Evolutionary conservation across 2,797 vertebrate genomes (phyloP), one percentile per base, ranked within the genome.

Genomic region (Eulemur albifrons): DNA sequence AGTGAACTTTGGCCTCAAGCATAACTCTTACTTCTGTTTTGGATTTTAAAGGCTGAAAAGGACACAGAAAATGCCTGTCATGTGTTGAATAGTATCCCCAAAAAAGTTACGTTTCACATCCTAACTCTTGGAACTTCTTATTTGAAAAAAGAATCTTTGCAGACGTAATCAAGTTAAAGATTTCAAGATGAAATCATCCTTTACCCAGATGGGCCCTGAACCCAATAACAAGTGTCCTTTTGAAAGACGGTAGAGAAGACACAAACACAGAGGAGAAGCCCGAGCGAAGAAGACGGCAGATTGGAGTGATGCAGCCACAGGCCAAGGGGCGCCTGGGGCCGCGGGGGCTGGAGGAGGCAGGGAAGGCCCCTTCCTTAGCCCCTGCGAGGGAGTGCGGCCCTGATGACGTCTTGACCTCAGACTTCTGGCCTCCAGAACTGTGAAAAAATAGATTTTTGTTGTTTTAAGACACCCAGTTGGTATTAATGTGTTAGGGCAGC

Each of bases 331-430:
- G 4, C 43, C 20, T 4, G 70, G 13, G 13, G 30, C 38, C 48
- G 1, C n/a, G 0, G 5, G 20, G 6, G 30, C 13, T 17, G 32
- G 13, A n/a, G 12, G 89, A 67, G 11, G 23, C n/a, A 25, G 23
- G 4, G 38, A 23, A n/a, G 4, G 12, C 11, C 5, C 12, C 50
- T 38, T 5, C 30, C 35, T 38, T 4, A 4, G 23, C 14, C 48
- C 1, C 82, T 23, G 14, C 4, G 2, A 48, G 75, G 32, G 30
- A 73, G 40, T 32, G 1, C 0, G 0, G 18, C 70, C 79, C 73
- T 45, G 45, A 25, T 0, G 0, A 43, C 2, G 0, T 14, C 11
- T 32, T 52, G 5, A 27, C 2, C 63, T 30, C 1, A 3, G 38
- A 2, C 79, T 30, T 59, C 48, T 6, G 14, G 61, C 38, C 38